Conservation (phyloP, 2,888 invertebrate species). For the Drosophila atripex region DNA sequence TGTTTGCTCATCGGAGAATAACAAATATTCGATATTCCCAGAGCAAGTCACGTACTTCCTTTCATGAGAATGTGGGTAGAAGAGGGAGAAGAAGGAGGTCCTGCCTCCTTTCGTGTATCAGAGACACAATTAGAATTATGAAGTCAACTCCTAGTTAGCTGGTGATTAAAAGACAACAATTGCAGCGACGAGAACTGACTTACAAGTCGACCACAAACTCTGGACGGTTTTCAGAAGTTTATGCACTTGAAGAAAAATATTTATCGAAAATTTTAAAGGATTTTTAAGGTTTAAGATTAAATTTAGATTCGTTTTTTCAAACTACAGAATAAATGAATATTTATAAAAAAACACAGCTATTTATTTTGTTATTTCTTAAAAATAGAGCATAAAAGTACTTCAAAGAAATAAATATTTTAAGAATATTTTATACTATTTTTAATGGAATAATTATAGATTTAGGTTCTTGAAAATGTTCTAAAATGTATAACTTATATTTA, state of each 20-base stretch:
- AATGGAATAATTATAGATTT: not conserved
- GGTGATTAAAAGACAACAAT: conserved; percentile 77
- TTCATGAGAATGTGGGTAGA: not conserved
- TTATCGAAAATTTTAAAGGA: not conserved
- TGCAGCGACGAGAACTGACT: conserved; percentile 57
- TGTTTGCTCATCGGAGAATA: conserved; percentile 57
- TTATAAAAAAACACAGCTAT: no score
- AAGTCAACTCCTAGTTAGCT: conserved; percentile 59
- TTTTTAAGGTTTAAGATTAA: not conserved
- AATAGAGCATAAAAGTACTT: no score
- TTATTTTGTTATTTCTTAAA: no score
- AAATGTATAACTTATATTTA: not conserved
- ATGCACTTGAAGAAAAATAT: conserved; percentile 1
- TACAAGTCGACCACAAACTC: conserved; percentile 56
- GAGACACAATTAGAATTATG: conserved; percentile 50
- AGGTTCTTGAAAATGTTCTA: not conserved
- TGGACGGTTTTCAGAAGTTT: conserved; percentile 11
- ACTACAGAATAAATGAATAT: not conserved
- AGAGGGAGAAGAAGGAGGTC: conserved; percentile 23
- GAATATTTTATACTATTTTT: not conserved
- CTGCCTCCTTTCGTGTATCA: conserved; percentile 11
- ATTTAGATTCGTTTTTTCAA: not conserved
- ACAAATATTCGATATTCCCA: conserved; percentile 16
- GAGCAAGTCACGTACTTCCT: conserved; percentile 39
- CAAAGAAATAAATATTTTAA: no score